Conservation (phyloP, 2,888 invertebrate species). For the Acleris sparsana region DNA sequence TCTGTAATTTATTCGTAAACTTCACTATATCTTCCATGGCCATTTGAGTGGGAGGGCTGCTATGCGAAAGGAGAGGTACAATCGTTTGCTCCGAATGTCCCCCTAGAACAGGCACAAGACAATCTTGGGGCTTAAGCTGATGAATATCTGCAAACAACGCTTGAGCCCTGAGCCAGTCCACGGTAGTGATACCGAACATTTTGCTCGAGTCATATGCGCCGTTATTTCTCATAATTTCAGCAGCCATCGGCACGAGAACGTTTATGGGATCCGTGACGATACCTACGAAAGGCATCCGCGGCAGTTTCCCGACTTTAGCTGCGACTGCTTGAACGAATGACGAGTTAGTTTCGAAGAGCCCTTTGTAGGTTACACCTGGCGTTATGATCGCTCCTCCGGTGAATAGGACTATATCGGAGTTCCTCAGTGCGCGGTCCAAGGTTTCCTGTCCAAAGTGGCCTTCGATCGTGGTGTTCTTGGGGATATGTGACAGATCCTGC, state of each 20-base stretch:
- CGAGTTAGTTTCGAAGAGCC: conserved; percentile 81
- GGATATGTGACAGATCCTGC: conserved; percentile 75
- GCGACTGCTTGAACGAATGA: conserved; percentile 63
- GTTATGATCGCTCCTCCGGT: conserved; percentile 85
- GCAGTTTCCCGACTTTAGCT: conserved; percentile 52
- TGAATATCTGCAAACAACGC: conserved; percentile 88
- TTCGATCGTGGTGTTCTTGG: conserved; percentile 57
- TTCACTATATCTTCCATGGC: conserved; percentile 68
- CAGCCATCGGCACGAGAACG: conserved; percentile 70
- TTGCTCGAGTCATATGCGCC: conserved; percentile 84
- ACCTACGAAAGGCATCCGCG: conserved; percentile 67
- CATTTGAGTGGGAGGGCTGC: conserved; percentile 80
- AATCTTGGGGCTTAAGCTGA: conserved; percentile 85
- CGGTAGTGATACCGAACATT: conserved; percentile 89
- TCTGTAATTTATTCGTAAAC: conserved; percentile 73
- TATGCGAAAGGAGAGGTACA: conserved; percentile 90
- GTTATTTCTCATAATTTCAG: conserved; percentile 64
- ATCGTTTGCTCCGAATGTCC: conserved; percentile 90
- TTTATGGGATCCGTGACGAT: conserved; percentile 77
- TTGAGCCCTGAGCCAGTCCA: conserved; percentile 89
- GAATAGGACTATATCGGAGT: conserved; percentile 86
- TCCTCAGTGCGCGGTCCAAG: conserved; percentile 68
- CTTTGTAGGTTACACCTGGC: conserved; percentile 84
- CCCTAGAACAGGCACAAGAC: conserved; percentile 89
- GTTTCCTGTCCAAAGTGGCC: conserved; percentile 59